phyloP scores from a whole-genome alignment of 2,797 vertebrate genomes.

The Pipistrellus nathusii region DNA sequence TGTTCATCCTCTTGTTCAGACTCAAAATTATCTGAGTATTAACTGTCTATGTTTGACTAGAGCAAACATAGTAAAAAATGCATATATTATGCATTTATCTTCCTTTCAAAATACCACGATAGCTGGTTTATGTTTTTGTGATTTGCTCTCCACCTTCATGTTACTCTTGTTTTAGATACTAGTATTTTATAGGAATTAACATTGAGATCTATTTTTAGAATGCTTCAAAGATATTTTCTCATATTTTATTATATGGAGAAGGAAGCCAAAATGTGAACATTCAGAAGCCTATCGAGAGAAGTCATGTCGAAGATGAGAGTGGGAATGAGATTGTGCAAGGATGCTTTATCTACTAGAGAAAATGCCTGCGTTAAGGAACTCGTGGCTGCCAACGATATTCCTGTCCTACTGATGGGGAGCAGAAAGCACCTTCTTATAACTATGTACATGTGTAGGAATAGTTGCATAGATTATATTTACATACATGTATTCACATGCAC shows the following conservation, averaged over 20 bases:
- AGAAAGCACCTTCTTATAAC: not conserved
- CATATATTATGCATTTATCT: not conserved
- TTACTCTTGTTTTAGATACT: not conserved
- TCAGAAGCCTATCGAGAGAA: not conserved
- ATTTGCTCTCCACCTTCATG: not conserved
- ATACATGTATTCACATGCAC: not conserved
- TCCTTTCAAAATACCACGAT: conserved; percentile 7
- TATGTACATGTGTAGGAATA: not conserved
- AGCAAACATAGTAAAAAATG: not conserved
- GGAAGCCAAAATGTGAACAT: not conserved
- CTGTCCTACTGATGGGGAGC: not conserved
- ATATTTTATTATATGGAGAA: conserved; percentile 27
- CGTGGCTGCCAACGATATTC: not conserved
- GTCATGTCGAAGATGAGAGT: not conserved
- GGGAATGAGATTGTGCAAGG: not conserved
- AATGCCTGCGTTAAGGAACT: not conserved
- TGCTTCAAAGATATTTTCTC: not conserved
- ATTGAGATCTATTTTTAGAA: not conserved
- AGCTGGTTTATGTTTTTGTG: not conserved
- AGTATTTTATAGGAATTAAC: not conserved
- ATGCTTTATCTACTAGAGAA: not conserved
- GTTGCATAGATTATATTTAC: not conserved
- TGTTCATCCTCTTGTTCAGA: not conserved
- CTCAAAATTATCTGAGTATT: not conserved
- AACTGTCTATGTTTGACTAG: not conserved